Conservation (phyloP, 2,888 invertebrate species). For the Tipula lateralis region DNA sequence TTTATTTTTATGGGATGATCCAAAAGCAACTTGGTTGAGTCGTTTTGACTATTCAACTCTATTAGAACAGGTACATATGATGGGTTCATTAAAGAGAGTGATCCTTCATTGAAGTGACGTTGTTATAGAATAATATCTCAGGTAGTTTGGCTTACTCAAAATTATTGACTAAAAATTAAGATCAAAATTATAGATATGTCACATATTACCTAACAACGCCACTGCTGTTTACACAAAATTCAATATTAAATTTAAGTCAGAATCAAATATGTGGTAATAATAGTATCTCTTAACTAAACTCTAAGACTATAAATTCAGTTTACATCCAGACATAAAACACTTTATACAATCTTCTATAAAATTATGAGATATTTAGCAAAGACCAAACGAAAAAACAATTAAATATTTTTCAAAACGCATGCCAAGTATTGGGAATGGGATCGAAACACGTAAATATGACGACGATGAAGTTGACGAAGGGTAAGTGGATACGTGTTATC, state of each 20-base stretch:
- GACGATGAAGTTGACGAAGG: slow-evolving; percentile 48
- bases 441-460: slow-evolving; percentile 38
- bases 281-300: background rate
- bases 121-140: too few relatives aligned
- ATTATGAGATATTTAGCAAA: slow-evolving; percentile 1
- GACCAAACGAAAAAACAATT: slow-evolving; percentile 7
- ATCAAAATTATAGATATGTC: too few relatives aligned
- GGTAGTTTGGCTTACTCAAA: too few relatives aligned
- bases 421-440: slow-evolving; percentile 52
- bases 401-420: slow-evolving; percentile 42
- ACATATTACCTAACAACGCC: too few relatives aligned
- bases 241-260: background rate
- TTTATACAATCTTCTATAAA: background rate
- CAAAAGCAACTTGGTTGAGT: too few relatives aligned
- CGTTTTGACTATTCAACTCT: too few relatives aligned
- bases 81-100: too few relatives aligned
- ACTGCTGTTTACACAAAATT: background rate
- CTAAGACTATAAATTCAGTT: background rate
- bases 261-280: background rate
- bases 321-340: background rate
- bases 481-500: slow-evolving; percentile 45
- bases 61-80: too few relatives aligned
- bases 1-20: too few relatives aligned
- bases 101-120: too few relatives aligned
- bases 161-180: too few relatives aligned